Percentiles rank a stretch among this genome's conserved stretches.
Conservation (phyloP, 2,797 vertebrate species). For the Mus minutoides region DNA sequence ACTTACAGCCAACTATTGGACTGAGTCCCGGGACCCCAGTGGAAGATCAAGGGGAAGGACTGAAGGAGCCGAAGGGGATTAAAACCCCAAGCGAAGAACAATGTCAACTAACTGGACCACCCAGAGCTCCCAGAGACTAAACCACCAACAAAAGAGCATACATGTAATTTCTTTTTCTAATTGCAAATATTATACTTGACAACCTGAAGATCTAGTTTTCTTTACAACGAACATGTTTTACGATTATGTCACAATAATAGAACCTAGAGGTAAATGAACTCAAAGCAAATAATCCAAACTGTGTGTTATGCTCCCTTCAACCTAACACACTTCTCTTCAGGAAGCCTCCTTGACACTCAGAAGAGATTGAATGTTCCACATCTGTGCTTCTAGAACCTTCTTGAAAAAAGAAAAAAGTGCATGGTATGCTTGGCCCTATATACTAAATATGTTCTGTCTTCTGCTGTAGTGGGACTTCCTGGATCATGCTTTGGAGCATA, state of each 20-base stretch:
- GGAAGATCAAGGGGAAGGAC: too few species aligned
- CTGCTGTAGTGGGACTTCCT: not conserved
- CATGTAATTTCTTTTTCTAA: not conserved
- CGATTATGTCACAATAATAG: not conserved
- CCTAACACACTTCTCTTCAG: not conserved
- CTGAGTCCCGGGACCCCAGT: too few species aligned
- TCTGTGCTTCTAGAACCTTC: not conserved
- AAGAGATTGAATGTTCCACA: not conserved
- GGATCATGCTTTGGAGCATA: not conserved
- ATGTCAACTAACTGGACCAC: too few species aligned
- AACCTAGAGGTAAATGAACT: not conserved
- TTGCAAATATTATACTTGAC: not conserved
- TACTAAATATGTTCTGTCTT: not conserved
- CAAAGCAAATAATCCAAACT: not conserved
- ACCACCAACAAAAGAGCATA: too few species aligned
- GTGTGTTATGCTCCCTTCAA: not conserved
- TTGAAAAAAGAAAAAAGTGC: not conserved
- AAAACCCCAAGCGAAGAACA: too few species aligned
- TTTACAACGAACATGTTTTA: not conserved
- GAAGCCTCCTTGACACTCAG: not conserved
- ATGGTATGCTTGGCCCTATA: too few species aligned
- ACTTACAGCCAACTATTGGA: too few species aligned
- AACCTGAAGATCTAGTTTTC: not conserved
- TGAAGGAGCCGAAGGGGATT: too few species aligned
- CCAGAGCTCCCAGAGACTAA: too few species aligned